Evolutionary conservation across 2,888 invertebrate genomes (phyloP), one percentile per base, ranked within the genome.

Genomic region (Clanis bilineata): DNA sequence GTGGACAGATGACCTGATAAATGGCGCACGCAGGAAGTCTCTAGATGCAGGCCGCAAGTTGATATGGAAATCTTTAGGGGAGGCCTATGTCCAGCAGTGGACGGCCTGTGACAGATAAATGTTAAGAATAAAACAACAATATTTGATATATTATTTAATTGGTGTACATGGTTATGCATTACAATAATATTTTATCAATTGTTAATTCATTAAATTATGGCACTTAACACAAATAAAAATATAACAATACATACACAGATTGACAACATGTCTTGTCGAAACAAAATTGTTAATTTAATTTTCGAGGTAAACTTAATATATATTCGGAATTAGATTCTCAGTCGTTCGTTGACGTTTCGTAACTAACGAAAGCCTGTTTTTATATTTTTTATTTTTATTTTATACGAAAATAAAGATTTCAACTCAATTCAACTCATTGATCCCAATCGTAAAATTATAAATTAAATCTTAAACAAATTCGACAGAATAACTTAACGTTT

Each of bases 121-220:
- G 25, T n/a, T 21, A 21, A 25, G n/a, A 85, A 64, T 77, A 57
- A 89, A 89, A 89, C 80, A 75, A 80, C 65, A 75, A 70, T 77
- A 58, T 81, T 78, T 83, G 85, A 81, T 82, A 83, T 78, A 80
- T 64, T 73, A 81, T 85, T 91, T 90, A 87, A 89, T 91, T 90
- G 90, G 90, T 92, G 90, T 92, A 91, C 87, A 92, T 90, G 90
- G 90, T 91, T 92, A 91, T 86, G 90, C 88, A 86, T 89, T 90
- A 89, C 81, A 88, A 88, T 88, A 88, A 85, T 88, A 88, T 80
- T 80, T 88, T 87, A 88, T 90, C 86, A 80, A 86, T 88, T 90
- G 90, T 91, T 92, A 91, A 88, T 88, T 91, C 85, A 86, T 91
- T 88, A 89, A 90, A 89, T 90, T 92, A 92, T 92, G 92, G 92